Evolutionary conservation across 2,888 invertebrate species (phyloP).

Genomic region (Cremastinae sp.): DNA sequence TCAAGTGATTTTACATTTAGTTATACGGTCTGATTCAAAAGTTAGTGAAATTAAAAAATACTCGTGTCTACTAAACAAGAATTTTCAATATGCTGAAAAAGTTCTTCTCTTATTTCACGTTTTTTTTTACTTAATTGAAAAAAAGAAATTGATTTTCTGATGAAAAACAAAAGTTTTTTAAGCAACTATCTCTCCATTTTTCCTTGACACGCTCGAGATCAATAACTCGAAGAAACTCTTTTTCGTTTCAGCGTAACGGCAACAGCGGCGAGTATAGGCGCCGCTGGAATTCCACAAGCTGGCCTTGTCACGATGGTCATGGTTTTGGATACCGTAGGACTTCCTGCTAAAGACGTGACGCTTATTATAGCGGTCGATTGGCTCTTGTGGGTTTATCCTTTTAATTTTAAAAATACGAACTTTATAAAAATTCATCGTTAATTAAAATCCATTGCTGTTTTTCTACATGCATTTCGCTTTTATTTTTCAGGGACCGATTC

Average conservation of each 20-base stretch:
- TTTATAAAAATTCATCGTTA: slow-evolving; percentile 9
- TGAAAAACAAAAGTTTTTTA: too few relatives aligned
- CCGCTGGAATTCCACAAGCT: slow-evolving; percentile 97
- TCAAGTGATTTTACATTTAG: too few relatives aligned
- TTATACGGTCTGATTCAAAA: too few relatives aligned
- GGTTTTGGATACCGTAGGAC: slow-evolving; percentile 94
- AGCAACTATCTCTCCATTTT: too few relatives aligned
- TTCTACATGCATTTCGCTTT: slow-evolving; percentile 36
- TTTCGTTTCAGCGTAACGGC: slow-evolving; percentile 89
- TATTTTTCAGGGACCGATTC: slow-evolving; percentile 87
- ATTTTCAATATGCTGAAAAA: too few relatives aligned
- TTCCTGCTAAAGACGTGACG: slow-evolving; percentile 93
- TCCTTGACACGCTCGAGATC: too few relatives aligned
- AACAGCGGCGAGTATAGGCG: slow-evolving; percentile 98
- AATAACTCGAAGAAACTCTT: too few relatives aligned
- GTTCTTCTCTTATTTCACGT: too few relatives aligned
- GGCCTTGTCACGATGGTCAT: slow-evolving; percentile 98
- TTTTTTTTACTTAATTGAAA: too few relatives aligned
- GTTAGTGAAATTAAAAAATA: too few relatives aligned
- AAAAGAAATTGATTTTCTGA: too few relatives aligned
- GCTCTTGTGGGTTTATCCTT: slow-evolving; percentile 87
- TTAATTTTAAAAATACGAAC: neutral
- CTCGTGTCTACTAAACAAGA: too few relatives aligned
- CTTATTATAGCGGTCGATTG: slow-evolving; percentile 95
- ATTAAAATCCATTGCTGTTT: slow-evolving; percentile 14